Conservation (phyloP, 2,113 vertebrate species). For the Thamnophis sirtalis region DNA sequence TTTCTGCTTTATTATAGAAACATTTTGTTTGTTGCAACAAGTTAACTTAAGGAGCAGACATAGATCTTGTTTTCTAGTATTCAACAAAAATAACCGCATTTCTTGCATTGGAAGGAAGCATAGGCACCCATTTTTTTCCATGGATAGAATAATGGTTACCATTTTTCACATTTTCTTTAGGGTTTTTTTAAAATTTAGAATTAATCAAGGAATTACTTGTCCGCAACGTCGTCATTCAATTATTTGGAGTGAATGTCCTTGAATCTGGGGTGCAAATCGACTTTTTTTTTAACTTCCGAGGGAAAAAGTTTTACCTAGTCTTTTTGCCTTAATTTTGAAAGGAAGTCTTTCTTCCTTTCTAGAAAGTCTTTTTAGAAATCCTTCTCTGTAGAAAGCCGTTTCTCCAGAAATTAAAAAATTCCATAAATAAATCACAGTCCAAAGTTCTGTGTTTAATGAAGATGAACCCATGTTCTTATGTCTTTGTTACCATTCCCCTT, state of each 20-base stretch:
- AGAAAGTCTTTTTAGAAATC: background rate
- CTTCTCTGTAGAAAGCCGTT: background rate
- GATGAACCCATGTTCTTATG: background rate
- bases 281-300: background rate
- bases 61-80: background rate
- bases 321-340: background rate
- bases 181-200: background rate
- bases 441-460: background rate
- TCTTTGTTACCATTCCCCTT: background rate
- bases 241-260: background rate
- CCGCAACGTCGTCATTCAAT: background rate
- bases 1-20: background rate
- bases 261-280: background rate
- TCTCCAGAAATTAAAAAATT: background rate
- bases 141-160: background rate
- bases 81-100: background rate
- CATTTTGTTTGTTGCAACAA: background rate
- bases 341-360: background rate
- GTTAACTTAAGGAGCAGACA: background rate
- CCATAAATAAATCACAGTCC: background rate
- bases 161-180: background rate
- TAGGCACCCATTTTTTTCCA: background rate
- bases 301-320: background rate
- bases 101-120: background rate
- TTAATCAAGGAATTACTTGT: background rate